These are phyloP conservation scores for Sphaeramia orbicularis DNA, from an alignment of 2,797 vertebrate genomes.

Conservation along the genomic window DNA sequence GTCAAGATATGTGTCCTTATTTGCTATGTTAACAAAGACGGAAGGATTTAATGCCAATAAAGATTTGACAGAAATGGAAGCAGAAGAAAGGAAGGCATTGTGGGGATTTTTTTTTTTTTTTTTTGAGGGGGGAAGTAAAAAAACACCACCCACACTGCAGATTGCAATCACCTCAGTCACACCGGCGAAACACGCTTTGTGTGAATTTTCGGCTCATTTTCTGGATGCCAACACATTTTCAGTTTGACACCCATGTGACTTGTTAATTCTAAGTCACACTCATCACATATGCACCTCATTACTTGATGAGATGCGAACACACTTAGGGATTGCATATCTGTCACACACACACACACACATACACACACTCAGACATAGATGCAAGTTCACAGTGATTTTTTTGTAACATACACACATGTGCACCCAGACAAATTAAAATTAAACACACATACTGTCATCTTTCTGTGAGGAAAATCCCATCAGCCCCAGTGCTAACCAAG, in stretches of 20 bases:
- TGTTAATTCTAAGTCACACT: constrained; percentile 65
- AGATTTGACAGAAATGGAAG: constrained; percentile 28
- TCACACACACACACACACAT: constrained; percentile 2
- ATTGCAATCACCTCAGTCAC: constrained; percentile 44
- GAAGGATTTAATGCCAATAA: constrained; percentile 35
- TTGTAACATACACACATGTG: constrained; percentile 13
- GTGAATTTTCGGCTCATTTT: constrained; percentile 17
- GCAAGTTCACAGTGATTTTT: not conserved
- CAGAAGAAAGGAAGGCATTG: constrained; percentile 10
- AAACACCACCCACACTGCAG: constrained; percentile 46
- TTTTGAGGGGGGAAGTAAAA: constrained; percentile 3
- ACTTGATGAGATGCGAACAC: constrained; percentile 61
- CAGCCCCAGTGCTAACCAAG: constrained; percentile 49
- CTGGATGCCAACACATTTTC: constrained; percentile 57
- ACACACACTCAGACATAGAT: constrained; percentile 1
- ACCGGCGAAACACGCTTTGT: constrained; percentile 37
- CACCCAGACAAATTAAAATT: constrained; percentile 43
- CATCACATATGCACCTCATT: constrained; percentile 68
- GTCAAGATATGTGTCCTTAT: constrained; percentile 33
- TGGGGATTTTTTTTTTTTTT: constrained; percentile 17
- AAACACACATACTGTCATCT: constrained; percentile 47
- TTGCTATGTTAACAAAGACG: constrained; percentile 27
- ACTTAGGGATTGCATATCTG: constrained; percentile 38
- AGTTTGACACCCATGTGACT: constrained; percentile 63
- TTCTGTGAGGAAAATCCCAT: constrained; percentile 54